Conservation (phyloP, 2,113 vertebrate species). For the Phaetusa simplex region DNA sequence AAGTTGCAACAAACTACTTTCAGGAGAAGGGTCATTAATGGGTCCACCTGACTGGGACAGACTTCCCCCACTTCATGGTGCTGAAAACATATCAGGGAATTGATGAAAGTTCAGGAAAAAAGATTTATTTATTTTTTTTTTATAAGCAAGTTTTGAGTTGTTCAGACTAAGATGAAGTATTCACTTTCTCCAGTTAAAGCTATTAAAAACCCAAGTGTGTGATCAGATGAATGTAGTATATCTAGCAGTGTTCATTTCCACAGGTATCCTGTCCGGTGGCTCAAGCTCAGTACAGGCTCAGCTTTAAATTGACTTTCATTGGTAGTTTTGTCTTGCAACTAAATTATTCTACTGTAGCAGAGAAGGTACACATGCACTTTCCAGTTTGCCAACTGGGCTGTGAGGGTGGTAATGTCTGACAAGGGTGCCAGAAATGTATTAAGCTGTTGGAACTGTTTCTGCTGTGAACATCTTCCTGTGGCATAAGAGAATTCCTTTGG, state of each 20-base stretch:
- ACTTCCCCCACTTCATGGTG: background rate
- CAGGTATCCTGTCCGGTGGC: fast-evolving
- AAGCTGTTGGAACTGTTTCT: background rate
- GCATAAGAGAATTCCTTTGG: background rate
- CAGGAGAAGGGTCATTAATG: background rate
- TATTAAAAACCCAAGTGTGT: background rate
- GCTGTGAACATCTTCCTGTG: background rate
- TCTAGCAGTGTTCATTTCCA: background rate
- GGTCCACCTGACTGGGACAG: background rate
- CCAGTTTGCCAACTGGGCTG: background rate
- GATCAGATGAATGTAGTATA: fast-evolving
- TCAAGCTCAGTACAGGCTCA: background rate
- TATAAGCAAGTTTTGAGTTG: background rate
- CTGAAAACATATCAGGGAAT: background rate
- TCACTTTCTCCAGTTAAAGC: background rate
- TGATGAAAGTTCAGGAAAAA: background rate
- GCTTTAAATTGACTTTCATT: background rate
- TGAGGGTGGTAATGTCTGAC: background rate
- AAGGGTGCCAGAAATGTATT: background rate
- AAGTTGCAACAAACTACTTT: background rate
- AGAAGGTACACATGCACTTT: fast-evolving
- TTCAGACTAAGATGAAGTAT: background rate
- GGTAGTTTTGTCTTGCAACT: fast-evolving
- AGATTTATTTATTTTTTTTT: background rate
- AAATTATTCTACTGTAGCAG: background rate